Evolutionary conservation across 2,113 vertebrate species (phyloP).

Genomic region (Scophthalmus maximus): DNA sequence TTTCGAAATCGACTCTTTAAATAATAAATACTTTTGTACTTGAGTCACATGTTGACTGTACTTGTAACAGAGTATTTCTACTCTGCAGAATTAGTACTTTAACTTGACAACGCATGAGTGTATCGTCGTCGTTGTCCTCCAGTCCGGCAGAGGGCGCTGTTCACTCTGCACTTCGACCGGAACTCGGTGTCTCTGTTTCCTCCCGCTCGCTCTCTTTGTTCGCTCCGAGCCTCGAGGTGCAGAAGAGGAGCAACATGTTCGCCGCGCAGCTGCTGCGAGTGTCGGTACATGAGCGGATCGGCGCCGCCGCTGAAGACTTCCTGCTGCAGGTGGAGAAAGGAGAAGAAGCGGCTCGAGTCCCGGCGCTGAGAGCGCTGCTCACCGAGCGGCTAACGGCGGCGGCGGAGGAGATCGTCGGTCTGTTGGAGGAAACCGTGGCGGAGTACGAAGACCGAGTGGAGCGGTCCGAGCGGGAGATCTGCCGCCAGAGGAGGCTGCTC

Average conservation of each 20-base stretch:
- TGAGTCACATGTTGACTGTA: too few relatives aligned
- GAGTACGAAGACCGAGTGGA: constrained; percentile 21
- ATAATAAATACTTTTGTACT: too few relatives aligned
- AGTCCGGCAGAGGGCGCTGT: constrained; percentile 21
- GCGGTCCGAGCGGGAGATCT: constrained; percentile 37
- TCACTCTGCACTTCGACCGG: constrained; percentile 15
- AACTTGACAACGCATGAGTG: too few relatives aligned
- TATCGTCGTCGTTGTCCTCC: constrained; percentile 26
- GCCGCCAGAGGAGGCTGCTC: constrained; percentile 56
- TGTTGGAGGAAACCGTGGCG: constrained; percentile 50
- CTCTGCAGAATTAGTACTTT: too few relatives aligned
- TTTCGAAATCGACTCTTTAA: too few relatives aligned
- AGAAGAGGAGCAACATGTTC: constrained; percentile 29
- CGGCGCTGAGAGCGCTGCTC: constrained; percentile 48
- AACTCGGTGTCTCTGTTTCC: constrained; percentile 24
- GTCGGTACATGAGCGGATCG: constrained; percentile 42
- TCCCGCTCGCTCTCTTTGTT: neutral
- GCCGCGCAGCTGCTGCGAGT: constrained; percentile 41
- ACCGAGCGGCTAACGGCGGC: constrained; percentile 59
- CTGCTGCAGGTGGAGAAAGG: constrained; percentile 50
- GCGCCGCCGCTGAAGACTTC: constrained; percentile 42
- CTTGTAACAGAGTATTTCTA: too few relatives aligned
- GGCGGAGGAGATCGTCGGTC: constrained; percentile 52
- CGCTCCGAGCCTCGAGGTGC: too few relatives aligned
- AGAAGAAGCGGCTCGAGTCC: constrained; percentile 1